A percentile compares a stretch with the other conserved stretches of the same genome.
Conservation (phyloP, 2,888 invertebrate genomes). For the Calliscelio sp. region DNA sequence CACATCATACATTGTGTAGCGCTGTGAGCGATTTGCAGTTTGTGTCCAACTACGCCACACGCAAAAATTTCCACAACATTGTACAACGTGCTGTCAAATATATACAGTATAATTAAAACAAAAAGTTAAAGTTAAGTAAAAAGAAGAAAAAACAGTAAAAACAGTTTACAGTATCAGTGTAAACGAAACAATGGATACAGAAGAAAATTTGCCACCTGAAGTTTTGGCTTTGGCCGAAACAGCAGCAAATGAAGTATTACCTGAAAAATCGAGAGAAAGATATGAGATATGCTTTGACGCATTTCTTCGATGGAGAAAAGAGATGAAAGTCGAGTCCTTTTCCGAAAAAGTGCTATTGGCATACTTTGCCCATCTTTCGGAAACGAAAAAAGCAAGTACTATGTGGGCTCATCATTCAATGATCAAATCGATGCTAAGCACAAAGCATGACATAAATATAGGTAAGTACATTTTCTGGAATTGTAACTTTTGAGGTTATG, state of each 20-base stretch:
- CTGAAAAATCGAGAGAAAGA: background rate
- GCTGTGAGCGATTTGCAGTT: too few species aligned
- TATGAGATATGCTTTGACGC: background rate
- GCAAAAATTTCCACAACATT: too few species aligned
- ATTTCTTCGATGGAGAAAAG: background rate
- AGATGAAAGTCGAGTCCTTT: background rate
- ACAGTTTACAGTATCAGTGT: too few species aligned
- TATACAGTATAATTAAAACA: too few species aligned
- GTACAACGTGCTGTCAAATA: too few species aligned
- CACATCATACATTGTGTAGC: too few species aligned
- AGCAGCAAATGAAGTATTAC: background rate
- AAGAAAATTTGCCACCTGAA: background rate
- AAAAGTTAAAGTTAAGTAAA: too few species aligned
- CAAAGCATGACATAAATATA: background rate
- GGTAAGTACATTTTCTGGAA: background rate
- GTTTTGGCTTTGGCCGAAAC: background rate
- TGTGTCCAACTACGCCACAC: too few species aligned
- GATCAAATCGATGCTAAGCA: conserved; percentile 61
- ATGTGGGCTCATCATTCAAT: conserved; percentile 73
- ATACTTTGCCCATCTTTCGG: conserved; percentile 74
- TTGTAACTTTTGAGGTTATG: too few species aligned
- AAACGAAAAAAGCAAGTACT: conserved; percentile 39
- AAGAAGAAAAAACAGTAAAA: too few species aligned
- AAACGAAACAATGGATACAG: too few species aligned
- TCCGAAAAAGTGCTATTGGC: conserved; percentile 23